Evolutionary conservation across 1,140 invertebrate genomes (phyloP), one percentile per base, ranked within the genome.

Genomic region (Pseudomyrmex concolor): DNA sequence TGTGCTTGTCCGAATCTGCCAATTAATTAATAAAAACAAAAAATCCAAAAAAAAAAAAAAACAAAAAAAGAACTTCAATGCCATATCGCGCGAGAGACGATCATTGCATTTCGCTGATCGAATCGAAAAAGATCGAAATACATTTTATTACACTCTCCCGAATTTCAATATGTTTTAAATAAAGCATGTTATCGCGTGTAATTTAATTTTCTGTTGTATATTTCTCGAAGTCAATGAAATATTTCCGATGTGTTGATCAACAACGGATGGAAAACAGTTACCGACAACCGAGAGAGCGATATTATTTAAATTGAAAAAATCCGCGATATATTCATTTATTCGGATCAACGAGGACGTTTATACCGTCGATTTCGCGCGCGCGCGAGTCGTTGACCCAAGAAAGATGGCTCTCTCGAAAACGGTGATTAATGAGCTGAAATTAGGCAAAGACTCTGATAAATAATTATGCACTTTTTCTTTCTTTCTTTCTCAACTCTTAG

Each of bases 401-500:
- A 25, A 54, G 57, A 43, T 25, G 7, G 43, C n/a, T n/a, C 68
- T 51, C 68, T 51, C 67, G 71, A 68, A 25, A 67, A 88, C 63
- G 72, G 78, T 89, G 86, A 90, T 88, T 86, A 89, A 89, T 86
- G 88, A 89, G 84, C 78, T 57, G 83, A 84, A 86, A 90, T 88
- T 89, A 89, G 85, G 78, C 78, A 85, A 89, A 85, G 82, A 77
- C 82, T 84, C 77, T 66, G 86, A 89, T 89, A 83, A 89, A 89
- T 89, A 89, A 89, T 89, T 88, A 89, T 82, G 51, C 76, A 71
- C 81, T 84, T 81, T 64, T 70, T 22, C 17, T 43, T 81, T 51
- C 62, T 84, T 81, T 70, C 68, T 22, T 17, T 43, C 86, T 12
- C 13, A 70, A 51, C 55, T 68, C 5, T 34, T 34, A 0, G 34